phyloP scores from a whole-genome alignment of 2,113 vertebrate species.

The Myrmecophaga tridactyla region DNA sequence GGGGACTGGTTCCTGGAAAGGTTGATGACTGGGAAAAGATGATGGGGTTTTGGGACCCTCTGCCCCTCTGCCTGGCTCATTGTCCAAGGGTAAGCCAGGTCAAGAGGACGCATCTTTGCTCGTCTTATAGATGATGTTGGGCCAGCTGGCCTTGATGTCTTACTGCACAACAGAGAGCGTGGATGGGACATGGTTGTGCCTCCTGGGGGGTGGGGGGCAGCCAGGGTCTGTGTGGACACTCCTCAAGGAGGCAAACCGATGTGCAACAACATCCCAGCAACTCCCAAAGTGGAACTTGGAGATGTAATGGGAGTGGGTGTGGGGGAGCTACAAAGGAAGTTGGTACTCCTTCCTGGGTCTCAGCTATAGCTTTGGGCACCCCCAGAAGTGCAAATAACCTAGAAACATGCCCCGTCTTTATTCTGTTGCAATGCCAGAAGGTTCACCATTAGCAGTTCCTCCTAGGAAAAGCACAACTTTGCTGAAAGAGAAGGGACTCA shows the following conservation, averaged over 20 bases:
- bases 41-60: background rate
- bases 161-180: fast-evolving
- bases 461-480: background rate
- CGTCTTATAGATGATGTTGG: too few relatives aligned
- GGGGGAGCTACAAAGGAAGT: background rate
- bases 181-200: too few relatives aligned
- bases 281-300: background rate
- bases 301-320: background rate
- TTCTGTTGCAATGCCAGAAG: background rate
- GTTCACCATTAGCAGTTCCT: fast-evolving
- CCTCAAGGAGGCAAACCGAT: background rate
- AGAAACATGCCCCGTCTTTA: fast-evolving
- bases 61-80: background rate
- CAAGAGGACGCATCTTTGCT: background rate
- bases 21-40: background rate
- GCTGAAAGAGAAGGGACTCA: fast-evolving
- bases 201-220: fast-evolving
- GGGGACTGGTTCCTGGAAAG: background rate
- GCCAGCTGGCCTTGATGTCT: background rate
- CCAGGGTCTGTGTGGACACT: background rate
- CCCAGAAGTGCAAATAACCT: background rate
- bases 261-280: too few relatives aligned
- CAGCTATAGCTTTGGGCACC: background rate
- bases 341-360: background rate
- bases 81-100: background rate